phyloP scores from a whole-genome alignment of 2,797 vertebrate species.

The Bovichtus variegatus region DNA sequence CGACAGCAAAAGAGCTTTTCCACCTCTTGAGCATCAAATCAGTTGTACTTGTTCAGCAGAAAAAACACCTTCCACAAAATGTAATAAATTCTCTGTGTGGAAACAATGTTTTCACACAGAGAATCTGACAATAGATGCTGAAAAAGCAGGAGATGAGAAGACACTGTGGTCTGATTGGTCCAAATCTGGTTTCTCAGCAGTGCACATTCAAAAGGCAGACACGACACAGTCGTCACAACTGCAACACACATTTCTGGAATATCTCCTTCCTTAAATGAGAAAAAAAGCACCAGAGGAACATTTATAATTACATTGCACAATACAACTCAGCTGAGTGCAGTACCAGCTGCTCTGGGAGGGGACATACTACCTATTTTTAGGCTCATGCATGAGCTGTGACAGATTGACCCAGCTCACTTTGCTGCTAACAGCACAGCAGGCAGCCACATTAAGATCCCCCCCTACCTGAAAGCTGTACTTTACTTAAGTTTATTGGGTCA shows the following conservation, averaged over 20 bases:
- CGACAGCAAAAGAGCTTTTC: constrained; percentile 34
- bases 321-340: constrained; percentile 8
- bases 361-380: constrained; percentile 38
- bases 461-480: constrained; percentile 15
- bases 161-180: constrained; percentile 5
- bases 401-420: constrained; percentile 44
- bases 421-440: constrained; percentile 27
- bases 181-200: constrained; percentile 17
- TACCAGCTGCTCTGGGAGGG: constrained; percentile 18
- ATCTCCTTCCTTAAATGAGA: constrained; percentile 4
- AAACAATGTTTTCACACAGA: constrained; percentile 38
- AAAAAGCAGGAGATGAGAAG: constrained; percentile 9
- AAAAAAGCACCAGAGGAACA: constrained; percentile 3
- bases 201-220: constrained; percentile 6
- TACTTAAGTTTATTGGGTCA: constrained; percentile 12
- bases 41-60: constrained; percentile 36
- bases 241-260: neutral
- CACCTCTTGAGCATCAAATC: constrained; percentile 52
- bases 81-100: too few relatives aligned
- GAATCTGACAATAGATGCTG: constrained; percentile 15
- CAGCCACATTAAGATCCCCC: neutral
- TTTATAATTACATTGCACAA: constrained; percentile 24
- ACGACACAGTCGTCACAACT: neutral
- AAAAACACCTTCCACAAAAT: constrained; percentile 9
- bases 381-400: constrained; percentile 35